phyloP scores from a whole-genome alignment of 2,888 invertebrate genomes.

The Phaonia tiefii region DNA sequence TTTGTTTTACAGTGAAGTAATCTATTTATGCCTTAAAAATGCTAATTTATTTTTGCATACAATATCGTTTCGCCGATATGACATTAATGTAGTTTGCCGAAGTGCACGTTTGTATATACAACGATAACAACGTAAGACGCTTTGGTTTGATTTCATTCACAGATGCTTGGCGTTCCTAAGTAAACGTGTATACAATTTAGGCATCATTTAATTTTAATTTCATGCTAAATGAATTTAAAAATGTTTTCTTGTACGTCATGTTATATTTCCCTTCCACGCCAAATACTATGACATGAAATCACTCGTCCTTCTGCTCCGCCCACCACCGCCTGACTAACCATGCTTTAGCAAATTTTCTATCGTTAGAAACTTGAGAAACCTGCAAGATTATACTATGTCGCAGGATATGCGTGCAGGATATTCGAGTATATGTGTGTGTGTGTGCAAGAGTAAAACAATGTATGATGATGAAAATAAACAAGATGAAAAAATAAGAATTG shows the following conservation, averaged over 20 bases:
- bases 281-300: constrained; percentile 20
- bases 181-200: constrained; percentile 65
- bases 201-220: constrained; percentile 68
- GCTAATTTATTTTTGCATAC: constrained; percentile 24
- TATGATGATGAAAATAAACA: neutral
- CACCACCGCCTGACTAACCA: neutral
- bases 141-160: neutral
- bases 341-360: neutral
- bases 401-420: constrained; percentile 27
- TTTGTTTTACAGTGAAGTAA: too few relatives aligned
- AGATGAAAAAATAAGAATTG: neutral
- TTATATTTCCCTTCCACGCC: constrained; percentile 17
- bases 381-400: constrained; percentile 70
- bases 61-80: neutral
- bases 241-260: constrained; percentile 40
- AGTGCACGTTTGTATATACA: constrained; percentile 29
- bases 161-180: constrained; percentile 18
- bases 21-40: constrained; percentile 13
- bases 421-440: constrained; percentile 50
- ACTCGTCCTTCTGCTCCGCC: constrained; percentile 1
- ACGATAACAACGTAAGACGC: constrained; percentile 1
- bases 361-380: neutral
- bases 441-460: neutral
- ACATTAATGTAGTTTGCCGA: constrained; percentile 17
- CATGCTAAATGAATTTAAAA: constrained; percentile 67